Base-by-base conservation (phyloP, 2,888 invertebrate genomes). In the Zygaena filipendulae region DNA sequence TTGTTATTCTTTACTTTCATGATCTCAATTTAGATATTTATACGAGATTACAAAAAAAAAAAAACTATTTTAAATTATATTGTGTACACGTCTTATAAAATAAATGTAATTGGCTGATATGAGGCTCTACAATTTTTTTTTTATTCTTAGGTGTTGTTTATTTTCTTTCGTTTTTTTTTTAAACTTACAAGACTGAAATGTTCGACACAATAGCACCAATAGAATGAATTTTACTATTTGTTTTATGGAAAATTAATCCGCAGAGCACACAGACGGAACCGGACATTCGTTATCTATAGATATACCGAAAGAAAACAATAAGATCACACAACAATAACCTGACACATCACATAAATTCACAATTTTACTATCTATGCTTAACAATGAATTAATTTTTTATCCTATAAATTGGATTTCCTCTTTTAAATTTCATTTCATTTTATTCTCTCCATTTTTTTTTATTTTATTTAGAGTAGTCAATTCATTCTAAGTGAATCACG, bases 1-100 rank as follows among this genome's bases (percentile, higher is more conserved):
- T 16, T 16, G 7, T 16, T 16, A 6, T 6, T 16, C 51, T 63
- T 69, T 70, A 70, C 63, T 70, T 67, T 64, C 61, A 67, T 75
- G 79, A 79, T 79, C 79, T 79, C 79, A 79, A 62, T 62, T 72
- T 74, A 77, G 72, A 71, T 74, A 75, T 74, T 70, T 77, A 72
- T 75, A 67, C 59, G 79, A 77, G 79, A 79, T 77, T 79, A 75
- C 63, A 66, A 67, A 70, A 70, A 57, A 55, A 66, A 67, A 70
- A 57, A 60, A 59, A 60, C 52, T 63, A 46, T 61, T 63, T 60
- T 59, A 55, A 60, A 53, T 55, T 67, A 68, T 74, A 68, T n/a
- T n/a, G n/a, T n/a, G n/a, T 72, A 68, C 57, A 61, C 60, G 57
- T n/a, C n/a, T n/a, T n/a, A 54, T 16, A 16, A 16, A 6, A 16